phyloP scores from a whole-genome alignment of 2,888 invertebrate genomes.

The Labia minor region DNA sequence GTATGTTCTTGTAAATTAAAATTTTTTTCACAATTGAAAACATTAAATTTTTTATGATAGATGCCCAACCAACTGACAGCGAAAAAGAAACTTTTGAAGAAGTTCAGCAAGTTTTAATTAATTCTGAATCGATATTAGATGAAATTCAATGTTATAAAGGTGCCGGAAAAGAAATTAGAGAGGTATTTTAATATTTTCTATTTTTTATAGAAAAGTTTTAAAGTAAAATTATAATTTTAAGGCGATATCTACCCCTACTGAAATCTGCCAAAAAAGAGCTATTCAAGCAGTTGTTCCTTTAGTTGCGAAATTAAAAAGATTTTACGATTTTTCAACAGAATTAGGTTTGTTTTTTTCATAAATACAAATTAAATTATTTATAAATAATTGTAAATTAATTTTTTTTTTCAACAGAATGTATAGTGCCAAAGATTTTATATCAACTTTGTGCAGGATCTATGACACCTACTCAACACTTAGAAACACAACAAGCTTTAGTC shows the following conservation, averaged over 20 bases:
- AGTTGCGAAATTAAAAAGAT: slow-evolving; percentile 72
- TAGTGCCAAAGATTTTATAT: slow-evolving; percentile 72
- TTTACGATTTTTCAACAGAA: slow-evolving; percentile 79
- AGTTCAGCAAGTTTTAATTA: slow-evolving; percentile 68
- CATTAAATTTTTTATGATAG: slow-evolving; percentile 34
- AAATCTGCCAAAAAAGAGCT: slow-evolving; percentile 70
- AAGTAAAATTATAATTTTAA: no score
- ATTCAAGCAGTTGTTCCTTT: slow-evolving; percentile 80
- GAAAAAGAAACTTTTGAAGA: slow-evolving; percentile 73
- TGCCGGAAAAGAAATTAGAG: slow-evolving; percentile 78
- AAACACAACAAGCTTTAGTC: slow-evolving; percentile 85
- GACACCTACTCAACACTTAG: slow-evolving; percentile 81
- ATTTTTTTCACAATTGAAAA: no score
- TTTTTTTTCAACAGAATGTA: slow-evolving; percentile 44
- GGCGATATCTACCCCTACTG: slow-evolving; percentile 78
- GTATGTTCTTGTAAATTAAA: slow-evolving; percentile 38
- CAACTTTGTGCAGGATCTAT: slow-evolving; percentile 78
- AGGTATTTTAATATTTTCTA: slow-evolving; percentile 35
- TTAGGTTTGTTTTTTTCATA: slow-evolving; percentile 45
- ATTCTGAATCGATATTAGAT: slow-evolving; percentile 66
- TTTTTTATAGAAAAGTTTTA: no score
- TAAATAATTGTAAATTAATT: not conserved
- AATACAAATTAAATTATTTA: not conserved
- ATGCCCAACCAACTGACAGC: slow-evolving; percentile 76
- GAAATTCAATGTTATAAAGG: slow-evolving; percentile 84